Conservation (phyloP, 64 coral and sea anemone species). For the Montipora cactus region DNA sequence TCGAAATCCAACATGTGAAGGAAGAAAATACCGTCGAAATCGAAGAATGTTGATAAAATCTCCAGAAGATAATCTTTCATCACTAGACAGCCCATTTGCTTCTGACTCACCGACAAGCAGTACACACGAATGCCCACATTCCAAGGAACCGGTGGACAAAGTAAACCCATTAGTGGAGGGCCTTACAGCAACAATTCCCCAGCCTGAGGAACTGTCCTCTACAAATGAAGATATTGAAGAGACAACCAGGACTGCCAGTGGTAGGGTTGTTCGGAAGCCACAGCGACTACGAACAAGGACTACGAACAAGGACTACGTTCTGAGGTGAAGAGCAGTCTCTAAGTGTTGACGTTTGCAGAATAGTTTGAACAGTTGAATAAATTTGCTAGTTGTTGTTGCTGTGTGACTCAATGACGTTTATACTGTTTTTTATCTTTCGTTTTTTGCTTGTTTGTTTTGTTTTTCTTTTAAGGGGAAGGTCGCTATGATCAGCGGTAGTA, state of each 20-base stretch:
- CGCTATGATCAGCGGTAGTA: too few species aligned
- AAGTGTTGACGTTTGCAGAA: background rate
- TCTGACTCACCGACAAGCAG: background rate
- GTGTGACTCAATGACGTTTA: too few species aligned
- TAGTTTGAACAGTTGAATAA: background rate
- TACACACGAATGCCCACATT: background rate
- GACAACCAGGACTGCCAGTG: background rate
- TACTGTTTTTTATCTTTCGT: too few species aligned
- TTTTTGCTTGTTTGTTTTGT: too few species aligned
- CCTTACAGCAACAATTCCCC: background rate
- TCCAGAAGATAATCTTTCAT: background rate
- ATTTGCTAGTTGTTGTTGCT: background rate
- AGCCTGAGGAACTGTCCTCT: background rate
- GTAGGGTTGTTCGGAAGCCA: background rate
- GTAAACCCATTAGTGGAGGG: background rate
- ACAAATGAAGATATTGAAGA: background rate
- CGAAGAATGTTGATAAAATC: background rate
- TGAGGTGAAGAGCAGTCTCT: background rate
- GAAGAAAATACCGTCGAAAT: background rate
- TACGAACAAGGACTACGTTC: slow-evolving; percentile 9
- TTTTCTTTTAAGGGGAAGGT: too few species aligned
- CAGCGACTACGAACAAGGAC: too few species aligned
- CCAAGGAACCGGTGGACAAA: background rate
- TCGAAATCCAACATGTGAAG: background rate
- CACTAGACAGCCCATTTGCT: background rate